A percentile compares a stretch with the other conserved stretches of the same genome.
phyloP scores from a whole-genome alignment of 2,888 invertebrate species.

The Drosophila sordidapex region DNA sequence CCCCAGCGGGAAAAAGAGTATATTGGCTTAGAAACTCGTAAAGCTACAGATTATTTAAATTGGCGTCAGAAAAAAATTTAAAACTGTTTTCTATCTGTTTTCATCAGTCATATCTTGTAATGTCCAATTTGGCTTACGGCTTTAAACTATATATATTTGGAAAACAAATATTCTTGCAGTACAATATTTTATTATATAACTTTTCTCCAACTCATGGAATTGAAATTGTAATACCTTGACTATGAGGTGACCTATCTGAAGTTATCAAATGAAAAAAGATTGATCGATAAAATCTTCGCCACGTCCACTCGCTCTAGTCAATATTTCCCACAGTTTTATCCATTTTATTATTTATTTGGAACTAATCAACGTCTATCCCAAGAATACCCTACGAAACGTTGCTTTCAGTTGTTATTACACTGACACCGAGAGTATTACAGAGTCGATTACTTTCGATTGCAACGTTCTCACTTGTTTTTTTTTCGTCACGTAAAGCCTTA shows the following conservation, averaged over 20 bases:
- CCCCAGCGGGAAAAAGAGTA: background rate
- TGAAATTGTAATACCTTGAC: background rate
- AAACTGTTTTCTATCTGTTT: background rate
- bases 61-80: background rate
- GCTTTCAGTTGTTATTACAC: background rate
- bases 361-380: background rate
- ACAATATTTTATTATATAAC: background rate
- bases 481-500: constrained; percentile 28
- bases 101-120: no score
- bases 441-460: background rate
- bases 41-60: background rate
- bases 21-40: background rate
- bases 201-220: background rate
- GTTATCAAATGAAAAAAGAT: background rate
- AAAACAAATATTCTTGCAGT: background rate
- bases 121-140: no score
- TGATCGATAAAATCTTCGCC: background rate
- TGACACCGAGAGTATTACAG: background rate
- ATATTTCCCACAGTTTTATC: background rate
- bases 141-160: background rate
- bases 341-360: background rate
- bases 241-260: background rate
- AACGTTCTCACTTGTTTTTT: constrained; percentile 1
- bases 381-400: background rate
- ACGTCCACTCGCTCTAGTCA: background rate